Evolutionary conservation across 2,797 vertebrate genomes (phyloP), one percentile per base, ranked within the genome.

Genomic region (Ibycter americanus): DNA sequence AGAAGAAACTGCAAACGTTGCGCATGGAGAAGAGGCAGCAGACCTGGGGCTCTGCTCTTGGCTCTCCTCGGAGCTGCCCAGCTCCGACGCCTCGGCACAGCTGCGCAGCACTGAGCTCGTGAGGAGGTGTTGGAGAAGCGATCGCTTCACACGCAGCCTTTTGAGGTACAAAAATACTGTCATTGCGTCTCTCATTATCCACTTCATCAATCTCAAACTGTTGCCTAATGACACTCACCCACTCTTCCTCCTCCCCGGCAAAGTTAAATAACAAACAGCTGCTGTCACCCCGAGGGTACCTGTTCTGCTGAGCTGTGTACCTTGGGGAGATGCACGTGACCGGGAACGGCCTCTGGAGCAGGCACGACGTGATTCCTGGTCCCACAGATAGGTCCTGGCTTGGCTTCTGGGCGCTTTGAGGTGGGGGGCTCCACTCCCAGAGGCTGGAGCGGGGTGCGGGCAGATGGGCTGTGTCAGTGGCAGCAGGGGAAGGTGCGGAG

Each of bases 141-240:
- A 63, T 61, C 20, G 0, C 66, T 79, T 44, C 74, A 5, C 61
- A 55, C 9, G 2, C 89, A 62, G 51, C 71, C 83, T 72, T 62
- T 32, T 23, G 89, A 89, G 91, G 59, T 54, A 72, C 89, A 92
- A 80, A 96, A 97, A 81, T 88, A 70, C 85, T 74, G 61, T 86
- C 90, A 76, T 6, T 49, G 88, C 49, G 31, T 90, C 95, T 97
- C 96, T 97, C 93, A 40, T 98, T 96, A 98, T 59, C 97, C 94
- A 67, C 96, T 97, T 96, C 96, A 97, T 98, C 97, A 97, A 90
- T 95, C 94, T 97, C 94, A 91, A 94, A 90, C 97, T 71, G 86
- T 87, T 77, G 4, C 93, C 91, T 97, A 90, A 96, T 93, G 97
- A 92, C 78, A 67, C 82, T 94, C 93, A 32, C 87, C 97, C 85